Base-by-base conservation (phyloP, 2,113 vertebrate species). In the Sorex fumeus region DNA sequence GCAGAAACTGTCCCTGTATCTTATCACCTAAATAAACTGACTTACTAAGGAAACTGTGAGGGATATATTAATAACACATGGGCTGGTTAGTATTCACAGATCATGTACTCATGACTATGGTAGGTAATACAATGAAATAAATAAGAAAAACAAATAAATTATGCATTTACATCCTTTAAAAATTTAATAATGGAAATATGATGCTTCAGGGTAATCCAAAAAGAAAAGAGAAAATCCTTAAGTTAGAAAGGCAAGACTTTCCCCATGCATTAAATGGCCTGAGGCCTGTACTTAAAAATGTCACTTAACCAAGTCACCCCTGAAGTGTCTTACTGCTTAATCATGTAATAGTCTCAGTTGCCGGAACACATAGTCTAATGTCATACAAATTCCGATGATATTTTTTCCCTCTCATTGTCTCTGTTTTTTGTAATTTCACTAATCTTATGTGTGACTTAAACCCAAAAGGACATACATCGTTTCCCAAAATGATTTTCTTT, bases 81-180 rank as follows among this genome's bases (percentile, higher is more conserved):
- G 4, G 34, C n/a, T 85, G 16, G 69, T 84, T 90, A 93, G 34
- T 62, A 86, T 90, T 87, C 53, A n/a, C 60, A 67, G 13, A 1
- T 27, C 91, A 43, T 40, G 60, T 19, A 90, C 12, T 86, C 60
- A 88, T 64, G 43, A 93, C 43, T 84, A 87, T 90, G 77, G 18
- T 67, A 50, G 74, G 18, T 19, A 88, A 95, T 94, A 50, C 82
- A 72, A 95, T 93, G 15, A 95, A 95, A 86, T 25, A 80, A 95
- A 89, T 84, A 91, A 89, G 84, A 79, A 87, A 93, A 93, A 89
- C 83, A 95, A 95, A 90, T 97, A 84, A 93, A 96, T 95, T 96
- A 94, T 94, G 84, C 45, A 96, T 95, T 75, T 89, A 70, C 0
- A 84, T 19, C 0, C 15, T 83, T 93, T 84, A 92, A 93, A 96